Evolutionary conservation across 2,888 invertebrate genomes (phyloP), one percentile per base, ranked within the genome.

Genomic region (Seira sanloemensis): DNA sequence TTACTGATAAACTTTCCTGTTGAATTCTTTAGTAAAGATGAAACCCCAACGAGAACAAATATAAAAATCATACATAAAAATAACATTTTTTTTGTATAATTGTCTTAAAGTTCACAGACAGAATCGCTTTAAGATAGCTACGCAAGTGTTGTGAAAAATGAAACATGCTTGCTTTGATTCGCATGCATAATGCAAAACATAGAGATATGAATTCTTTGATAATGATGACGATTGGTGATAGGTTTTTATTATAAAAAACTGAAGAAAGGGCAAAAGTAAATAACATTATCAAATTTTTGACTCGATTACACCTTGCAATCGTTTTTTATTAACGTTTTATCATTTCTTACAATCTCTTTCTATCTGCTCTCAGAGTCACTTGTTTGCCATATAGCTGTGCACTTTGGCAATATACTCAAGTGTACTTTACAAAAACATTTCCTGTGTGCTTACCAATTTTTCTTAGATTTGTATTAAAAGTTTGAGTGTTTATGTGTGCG

Each of bases 381-480:
- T 37, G 37, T 37, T 37, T 37, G 37, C 37, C 12, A 37, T 37
- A 37, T 12, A 37, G 4, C 12, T 37, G 37, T 37, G 37, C n/a
- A n/a, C 37, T 37, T 37, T 7, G 37, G 37, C 12, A 37, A 7
- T 12, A 37, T 37, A 37, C 37, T 37, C 12, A 37, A 37, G 37
- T 37, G 37, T 7, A 37, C 37, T 37, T 37, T 58, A 73, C 26
- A 58, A 27, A 54, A 58, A 58, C 73, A 73, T 73, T 73, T 73
- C 73, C 73, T 73, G 24, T 24, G 67, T 67, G 69, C 19, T 37
- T 37, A 37, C 37, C 37, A 37, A 37, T 37, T 37, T 37, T 37
- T 37, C 12, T 71, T 9, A 37, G 68, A 25, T 12, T 71, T 66
- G 26, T 67, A 67, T 67, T 23, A 25, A 7, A 25, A 67, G 9